Evolutionary conservation across 2,113 vertebrate species (phyloP).

Genomic region (Chelonoidis abingdonii): DNA sequence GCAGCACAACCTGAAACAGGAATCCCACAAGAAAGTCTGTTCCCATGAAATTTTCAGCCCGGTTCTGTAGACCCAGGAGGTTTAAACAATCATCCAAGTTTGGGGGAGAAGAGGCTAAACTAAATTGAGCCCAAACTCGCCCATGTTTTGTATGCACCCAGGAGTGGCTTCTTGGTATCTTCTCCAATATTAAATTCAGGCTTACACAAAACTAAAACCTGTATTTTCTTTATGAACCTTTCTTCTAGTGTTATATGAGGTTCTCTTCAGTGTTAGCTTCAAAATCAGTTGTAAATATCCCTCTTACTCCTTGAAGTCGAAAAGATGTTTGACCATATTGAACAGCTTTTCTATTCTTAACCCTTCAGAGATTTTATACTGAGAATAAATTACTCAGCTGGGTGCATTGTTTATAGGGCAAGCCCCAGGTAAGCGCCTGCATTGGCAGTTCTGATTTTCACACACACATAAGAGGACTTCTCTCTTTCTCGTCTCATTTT

Average conservation of each 20-base stretch:
- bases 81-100: neutral
- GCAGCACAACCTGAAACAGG: neutral
- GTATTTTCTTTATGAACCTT: neutral
- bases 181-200: neutral
- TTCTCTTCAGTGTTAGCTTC: conserved; percentile 32
- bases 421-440: conserved; percentile 49
- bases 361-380: conserved; percentile 53
- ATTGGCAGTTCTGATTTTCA: conserved; percentile 61
- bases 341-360: conserved; percentile 60
- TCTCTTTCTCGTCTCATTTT: conserved; percentile 24
- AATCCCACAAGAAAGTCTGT: neutral
- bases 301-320: conserved; percentile 31
- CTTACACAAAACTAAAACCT: neutral
- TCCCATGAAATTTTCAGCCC: conserved; percentile 21
- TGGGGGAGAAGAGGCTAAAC: neutral
- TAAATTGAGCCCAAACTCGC: conserved; percentile 32
- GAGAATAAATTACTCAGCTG: conserved; percentile 75
- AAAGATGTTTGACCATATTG: conserved; percentile 36
- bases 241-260: conserved; percentile 63
- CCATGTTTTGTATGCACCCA: neutral
- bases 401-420: conserved; percentile 57
- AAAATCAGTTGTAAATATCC: conserved; percentile 54
- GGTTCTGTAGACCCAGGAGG: neutral
- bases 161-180: neutral
- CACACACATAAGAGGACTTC: conserved; percentile 65